Base-by-base conservation (phyloP, 1,140 invertebrate genomes). In the Drosophila ambigua region DNA sequence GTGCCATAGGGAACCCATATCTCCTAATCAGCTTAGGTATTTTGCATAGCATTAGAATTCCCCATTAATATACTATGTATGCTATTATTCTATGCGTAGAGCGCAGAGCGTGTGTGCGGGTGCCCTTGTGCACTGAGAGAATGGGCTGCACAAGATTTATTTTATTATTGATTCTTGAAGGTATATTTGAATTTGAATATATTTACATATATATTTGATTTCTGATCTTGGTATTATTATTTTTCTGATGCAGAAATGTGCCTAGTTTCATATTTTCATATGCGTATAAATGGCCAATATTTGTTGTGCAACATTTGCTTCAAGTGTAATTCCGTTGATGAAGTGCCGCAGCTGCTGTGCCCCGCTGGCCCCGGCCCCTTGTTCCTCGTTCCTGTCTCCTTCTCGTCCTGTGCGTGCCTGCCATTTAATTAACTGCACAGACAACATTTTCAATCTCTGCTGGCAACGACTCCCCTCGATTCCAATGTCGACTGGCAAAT, bases 351-450 rank as follows among this genome's bases (percentile, higher is more conserved):
- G 44, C 45, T 35, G 13, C 16, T 48, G 11, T 24, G 9, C 23
- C 23, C 16, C 16, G 16, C 16, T 16, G 16, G 0, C 16, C 73
- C n/a, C 58, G 15, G 28, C 28, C 58, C 39, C 28, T 23, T 11
- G 11, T 5, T 11, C 11, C 35, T 13, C 11, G 11, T 11, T 13
- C 35, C 4, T 5, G 4, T 13, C 35, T 39, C 35, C 35, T 39
- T 39, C 9, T 49, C n/a, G 54, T 26, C 31, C 66, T 66, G 80
- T 76, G 72, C 72, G 72, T 83, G 76, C 66, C 72, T 76, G 57
- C 60, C 72, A 84, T 85, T 83, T 83, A 83, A 83, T 83, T 84
- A 83, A 84, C 76, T 76, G 65, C 55, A 68, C 64, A 83, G 63
- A 59, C 45, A 82, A 63, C 72, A 77, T 72, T 81, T 58, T 61